Evolutionary conservation across 2,113 vertebrate genomes (phyloP).

Genomic region (Oreotrochilus melanogaster): DNA sequence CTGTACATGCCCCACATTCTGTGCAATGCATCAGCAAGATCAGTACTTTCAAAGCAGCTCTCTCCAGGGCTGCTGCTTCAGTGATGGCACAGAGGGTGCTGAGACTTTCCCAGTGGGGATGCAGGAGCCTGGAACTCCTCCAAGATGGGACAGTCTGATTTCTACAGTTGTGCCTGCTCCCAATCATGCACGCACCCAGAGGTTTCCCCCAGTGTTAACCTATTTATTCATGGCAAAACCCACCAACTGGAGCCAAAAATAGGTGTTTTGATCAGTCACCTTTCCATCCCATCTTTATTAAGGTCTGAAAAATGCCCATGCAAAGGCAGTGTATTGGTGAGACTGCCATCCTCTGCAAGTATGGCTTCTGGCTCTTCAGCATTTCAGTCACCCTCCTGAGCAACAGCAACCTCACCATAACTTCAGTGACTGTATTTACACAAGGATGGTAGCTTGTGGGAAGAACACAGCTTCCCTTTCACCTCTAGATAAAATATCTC

Average conservation of each 20-base stretch:
- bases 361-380: background rate
- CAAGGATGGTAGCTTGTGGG: background rate
- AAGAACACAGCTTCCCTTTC: background rate
- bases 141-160: background rate
- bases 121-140: background rate
- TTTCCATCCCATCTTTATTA: background rate
- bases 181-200: accelerated
- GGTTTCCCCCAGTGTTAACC: background rate
- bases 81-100: background rate
- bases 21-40: conserved; percentile 6
- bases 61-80: background rate
- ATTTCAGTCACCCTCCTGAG: background rate
- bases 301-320: background rate
- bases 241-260: background rate
- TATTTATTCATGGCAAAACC: background rate
- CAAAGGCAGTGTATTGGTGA: background rate
- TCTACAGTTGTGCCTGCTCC: background rate
- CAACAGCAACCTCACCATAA: background rate
- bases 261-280: background rate
- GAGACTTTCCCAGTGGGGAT: background rate
- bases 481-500: background rate
- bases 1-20: background rate
- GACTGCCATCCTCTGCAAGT: background rate
- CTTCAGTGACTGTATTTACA: background rate
- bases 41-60: background rate